Conservation (phyloP, 2,888 invertebrate species). For the Pilophorus perplexus region DNA sequence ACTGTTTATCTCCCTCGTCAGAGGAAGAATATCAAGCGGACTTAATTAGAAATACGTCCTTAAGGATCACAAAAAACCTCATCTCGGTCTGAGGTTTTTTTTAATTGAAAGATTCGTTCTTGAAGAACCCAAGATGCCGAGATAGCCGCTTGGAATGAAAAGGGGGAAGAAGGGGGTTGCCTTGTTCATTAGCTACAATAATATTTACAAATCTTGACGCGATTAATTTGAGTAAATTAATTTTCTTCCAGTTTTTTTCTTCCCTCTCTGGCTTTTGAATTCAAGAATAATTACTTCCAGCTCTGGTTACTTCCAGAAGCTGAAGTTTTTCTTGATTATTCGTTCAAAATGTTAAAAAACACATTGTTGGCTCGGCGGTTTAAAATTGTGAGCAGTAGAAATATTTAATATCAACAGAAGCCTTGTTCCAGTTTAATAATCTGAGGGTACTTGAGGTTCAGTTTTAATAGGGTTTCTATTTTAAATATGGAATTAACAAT, state of each 20-base stretch:
- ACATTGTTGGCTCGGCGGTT: too few relatives aligned
- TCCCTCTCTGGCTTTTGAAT: too few relatives aligned
- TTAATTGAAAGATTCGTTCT: conserved; percentile 23
- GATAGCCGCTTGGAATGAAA: background rate
- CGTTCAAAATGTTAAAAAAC: too few relatives aligned
- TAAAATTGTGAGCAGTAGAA: too few relatives aligned
- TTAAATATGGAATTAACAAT: conserved; percentile 9
- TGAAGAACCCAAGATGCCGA: background rate
- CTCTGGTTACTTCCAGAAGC: too few relatives aligned
- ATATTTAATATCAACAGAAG: too few relatives aligned
- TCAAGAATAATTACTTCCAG: too few relatives aligned
- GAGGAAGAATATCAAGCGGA: conserved; percentile 6
- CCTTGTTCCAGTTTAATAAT: too few relatives aligned
- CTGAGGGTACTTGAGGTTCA: too few relatives aligned
- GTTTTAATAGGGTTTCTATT: too few relatives aligned
- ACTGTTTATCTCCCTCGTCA: conserved; percentile 21
- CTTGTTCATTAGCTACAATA: conserved; percentile 41
- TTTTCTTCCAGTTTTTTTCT: conserved; percentile 25
- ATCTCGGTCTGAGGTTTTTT: conserved; percentile 17
- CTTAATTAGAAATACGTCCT: conserved; percentile 30
- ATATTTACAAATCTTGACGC: conserved; percentile 42
- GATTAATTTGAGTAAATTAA: conserved; percentile 42
- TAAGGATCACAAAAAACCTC: conserved; percentile 11
- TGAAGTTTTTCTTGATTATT: too few relatives aligned
- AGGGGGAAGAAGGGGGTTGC: background rate